Base-by-base conservation (phyloP, 1,140 invertebrate species). In the Camponotus floridanus region DNA sequence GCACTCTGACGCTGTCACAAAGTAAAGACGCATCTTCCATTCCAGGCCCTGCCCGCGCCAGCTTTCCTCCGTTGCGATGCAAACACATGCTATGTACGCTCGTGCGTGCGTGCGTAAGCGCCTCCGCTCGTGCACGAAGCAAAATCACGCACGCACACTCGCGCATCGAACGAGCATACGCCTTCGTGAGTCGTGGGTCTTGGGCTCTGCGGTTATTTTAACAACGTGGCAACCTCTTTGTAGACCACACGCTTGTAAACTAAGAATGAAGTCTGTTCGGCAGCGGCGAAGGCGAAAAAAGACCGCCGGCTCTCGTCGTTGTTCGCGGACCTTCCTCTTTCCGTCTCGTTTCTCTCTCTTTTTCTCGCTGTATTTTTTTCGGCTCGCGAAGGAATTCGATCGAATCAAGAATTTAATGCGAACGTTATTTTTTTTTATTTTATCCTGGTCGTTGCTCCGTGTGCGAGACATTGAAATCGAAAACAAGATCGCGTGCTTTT, bases 191-290 rank as follows among this genome's bases (percentile, higher is more conserved):
- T 65, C 86, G 55, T 91, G 91, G 88, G 91, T 90, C 92, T 92
- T 90, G 91, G 89, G 86, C 87, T 87, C 87, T 93, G 94, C 92
- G 94, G 94, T 95, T 95, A 95, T 95, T 95, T 95, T 95, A 95
- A 95, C 95, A 95, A 94, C 94, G 94, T 94, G 94, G 94, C 93
- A 95, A 94, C 92, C 94, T 95, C 95, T 95, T 94, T 94, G 94
- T 94, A 94, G 94, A 95, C 94, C 94, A 94, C 94, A 94, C 93
- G 94, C 94, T 95, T 95, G 94, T 94, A 95, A 94, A 95, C 94
- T 92, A 94, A 94, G 94, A 94, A 93, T 93, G 93, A 95, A 95
- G 94, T 95, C 94, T 93, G 94, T 93, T 95, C 92, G 91, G 88
- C 89, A 90, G 84, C 81, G 90, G 84, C 42, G 57, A 64, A 88